phyloP scores from a whole-genome alignment of 2,113 vertebrate genomes.

The Cochlearius cochlearius region DNA sequence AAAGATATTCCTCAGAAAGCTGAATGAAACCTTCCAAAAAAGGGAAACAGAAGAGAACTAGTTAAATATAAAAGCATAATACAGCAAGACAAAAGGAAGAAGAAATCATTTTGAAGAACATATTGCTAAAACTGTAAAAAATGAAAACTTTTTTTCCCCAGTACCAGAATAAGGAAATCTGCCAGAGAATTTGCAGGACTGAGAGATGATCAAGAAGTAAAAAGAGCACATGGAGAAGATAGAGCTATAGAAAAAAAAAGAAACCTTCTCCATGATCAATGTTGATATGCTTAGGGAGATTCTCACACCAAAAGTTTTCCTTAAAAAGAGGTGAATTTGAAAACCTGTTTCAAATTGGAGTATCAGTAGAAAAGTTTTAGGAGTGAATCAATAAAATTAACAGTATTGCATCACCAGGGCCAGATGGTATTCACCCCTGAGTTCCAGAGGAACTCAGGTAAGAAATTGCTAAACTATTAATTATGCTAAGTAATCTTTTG shows the following conservation, averaged over 20 bases:
- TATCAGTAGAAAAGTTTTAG: not conserved
- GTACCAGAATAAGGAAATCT: not conserved
- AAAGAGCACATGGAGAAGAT: not conserved
- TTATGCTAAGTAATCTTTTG: not conserved
- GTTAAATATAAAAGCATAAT: conserved; percentile 35
- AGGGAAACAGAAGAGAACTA: not conserved
- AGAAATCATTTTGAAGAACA: not conserved
- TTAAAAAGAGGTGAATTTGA: not conserved
- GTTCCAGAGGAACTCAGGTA: not conserved
- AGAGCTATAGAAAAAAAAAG: not conserved
- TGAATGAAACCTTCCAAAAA: not conserved
- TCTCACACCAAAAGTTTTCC: not conserved
- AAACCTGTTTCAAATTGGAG: not conserved
- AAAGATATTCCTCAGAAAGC: not conserved
- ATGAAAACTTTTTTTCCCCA: not conserved
- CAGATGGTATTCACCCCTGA: not conserved
- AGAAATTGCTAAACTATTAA: not conserved
- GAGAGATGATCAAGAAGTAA: conserved; percentile 11
- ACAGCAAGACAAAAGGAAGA: not conserved
- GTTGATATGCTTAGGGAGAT: not conserved
- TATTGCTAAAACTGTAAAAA: conserved; percentile 3
- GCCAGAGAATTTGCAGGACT: not conserved
- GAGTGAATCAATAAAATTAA: not conserved
- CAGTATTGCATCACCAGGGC: not conserved
- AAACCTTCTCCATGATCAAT: not conserved